Evolutionary conservation across 2,888 invertebrate genomes (phyloP).

Genomic region (Myathropa florea): DNA sequence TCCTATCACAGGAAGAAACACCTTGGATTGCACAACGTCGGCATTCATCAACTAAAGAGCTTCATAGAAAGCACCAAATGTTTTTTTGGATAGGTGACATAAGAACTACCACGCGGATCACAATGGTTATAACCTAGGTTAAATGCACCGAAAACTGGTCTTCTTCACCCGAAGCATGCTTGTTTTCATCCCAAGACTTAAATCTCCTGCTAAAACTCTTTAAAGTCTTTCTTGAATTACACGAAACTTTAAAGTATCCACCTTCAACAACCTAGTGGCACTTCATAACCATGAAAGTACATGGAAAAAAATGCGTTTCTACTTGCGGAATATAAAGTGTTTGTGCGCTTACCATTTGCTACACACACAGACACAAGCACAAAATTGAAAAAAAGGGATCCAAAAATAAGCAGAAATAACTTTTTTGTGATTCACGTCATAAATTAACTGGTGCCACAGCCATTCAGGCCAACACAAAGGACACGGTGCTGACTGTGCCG

Average conservation of each 20-base stretch:
- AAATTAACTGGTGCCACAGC: slow-evolving; percentile 36
- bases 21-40: too few species aligned
- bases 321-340: slow-evolving; percentile 15
- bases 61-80: too few species aligned
- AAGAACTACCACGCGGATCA: too few species aligned
- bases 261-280: not conserved
- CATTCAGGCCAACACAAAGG: slow-evolving; percentile 32
- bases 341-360: slow-evolving; percentile 19
- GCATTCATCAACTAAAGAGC: too few species aligned
- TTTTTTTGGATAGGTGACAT: too few species aligned
- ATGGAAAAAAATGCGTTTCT: not conserved
- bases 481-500: not conserved
- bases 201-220: not conserved
- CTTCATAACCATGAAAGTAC: not conserved
- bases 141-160: too few species aligned
- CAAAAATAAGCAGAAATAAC: slow-evolving; percentile 36
- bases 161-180: too few species aligned
- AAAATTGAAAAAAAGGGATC: slow-evolving; percentile 1
- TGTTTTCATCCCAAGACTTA: too few species aligned
- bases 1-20: too few species aligned
- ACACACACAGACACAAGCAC: slow-evolving; percentile 24
- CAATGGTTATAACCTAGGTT: too few species aligned
- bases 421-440: slow-evolving; percentile 49
- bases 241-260: not conserved
- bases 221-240: not conserved